Conservation (phyloP, 2,113 vertebrate species). For the Syngnathus floridae region DNA sequence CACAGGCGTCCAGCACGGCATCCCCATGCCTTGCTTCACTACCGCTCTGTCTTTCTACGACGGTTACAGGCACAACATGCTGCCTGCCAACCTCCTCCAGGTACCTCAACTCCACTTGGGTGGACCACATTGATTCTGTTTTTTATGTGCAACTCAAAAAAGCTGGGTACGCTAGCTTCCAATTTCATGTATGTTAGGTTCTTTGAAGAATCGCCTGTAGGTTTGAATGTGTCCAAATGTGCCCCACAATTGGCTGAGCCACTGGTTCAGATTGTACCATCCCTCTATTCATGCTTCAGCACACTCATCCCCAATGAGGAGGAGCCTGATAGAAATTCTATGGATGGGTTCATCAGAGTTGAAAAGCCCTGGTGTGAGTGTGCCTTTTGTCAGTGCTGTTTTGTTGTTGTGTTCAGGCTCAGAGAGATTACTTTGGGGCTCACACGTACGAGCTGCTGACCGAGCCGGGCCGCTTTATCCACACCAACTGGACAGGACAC, state of each 20-base stretch:
- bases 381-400: not conserved
- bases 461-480: slow-evolving; percentile 79
- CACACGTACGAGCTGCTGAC: slow-evolving; percentile 88
- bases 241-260: too few species aligned
- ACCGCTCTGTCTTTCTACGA: slow-evolving; percentile 96
- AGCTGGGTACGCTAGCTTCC: too few species aligned
- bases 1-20: slow-evolving; percentile 83
- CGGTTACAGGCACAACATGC: slow-evolving; percentile 82
- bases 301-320: too few species aligned
- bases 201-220: too few species aligned
- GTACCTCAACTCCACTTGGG: slow-evolving; percentile 48
- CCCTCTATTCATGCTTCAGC: too few species aligned
- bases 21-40: slow-evolving; percentile 96
- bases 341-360: not conserved
- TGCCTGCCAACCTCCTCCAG: slow-evolving; percentile 95
- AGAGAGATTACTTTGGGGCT: slow-evolving; percentile 96
- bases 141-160: too few species aligned
- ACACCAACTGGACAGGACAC: slow-evolving; percentile 96
- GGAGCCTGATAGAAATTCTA: too few species aligned
- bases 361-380: not conserved
- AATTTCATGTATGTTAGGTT: too few species aligned
- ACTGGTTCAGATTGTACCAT: too few species aligned
- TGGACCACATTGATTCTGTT: too few species aligned
- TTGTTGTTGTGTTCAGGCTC: slow-evolving; percentile 72
- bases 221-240: too few species aligned